Evolutionary conservation across 2,113 vertebrate species (phyloP).

Genomic region (Setophaga coronata): DNA sequence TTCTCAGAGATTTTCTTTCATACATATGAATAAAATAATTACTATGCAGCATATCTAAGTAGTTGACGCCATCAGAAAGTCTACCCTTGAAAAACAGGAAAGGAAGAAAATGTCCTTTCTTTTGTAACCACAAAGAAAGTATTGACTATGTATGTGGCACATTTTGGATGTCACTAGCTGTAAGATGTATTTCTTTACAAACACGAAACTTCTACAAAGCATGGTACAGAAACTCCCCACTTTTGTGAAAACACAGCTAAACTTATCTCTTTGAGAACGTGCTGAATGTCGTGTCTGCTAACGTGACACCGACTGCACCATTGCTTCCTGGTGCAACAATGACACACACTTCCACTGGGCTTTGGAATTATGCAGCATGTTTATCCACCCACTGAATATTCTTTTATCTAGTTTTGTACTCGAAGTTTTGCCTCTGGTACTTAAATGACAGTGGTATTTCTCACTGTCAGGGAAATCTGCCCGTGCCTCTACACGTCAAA

Average conservation of each 20-base stretch:
- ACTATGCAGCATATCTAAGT: conserved; percentile 39
- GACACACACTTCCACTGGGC: neutral
- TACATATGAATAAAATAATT: conserved; percentile 34
- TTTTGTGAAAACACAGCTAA: neutral
- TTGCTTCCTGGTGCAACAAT: neutral
- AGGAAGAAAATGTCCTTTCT: conserved; percentile 10
- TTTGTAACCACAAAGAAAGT: neutral
- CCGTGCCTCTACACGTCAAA: neutral
- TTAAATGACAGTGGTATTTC: neutral
- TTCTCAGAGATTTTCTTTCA: conserved; percentile 1
- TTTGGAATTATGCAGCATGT: neutral
- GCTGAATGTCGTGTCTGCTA: neutral
- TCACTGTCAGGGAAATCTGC: neutral
- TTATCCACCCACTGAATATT: neutral
- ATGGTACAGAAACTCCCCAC: neutral
- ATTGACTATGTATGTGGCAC: neutral
- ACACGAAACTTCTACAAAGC: neutral
- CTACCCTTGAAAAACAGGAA: conserved; percentile 27
- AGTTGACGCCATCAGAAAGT: neutral
- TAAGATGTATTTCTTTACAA: neutral
- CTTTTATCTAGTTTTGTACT: neutral
- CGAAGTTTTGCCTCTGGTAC: neutral
- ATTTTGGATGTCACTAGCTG: neutral
- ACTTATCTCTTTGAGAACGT: neutral
- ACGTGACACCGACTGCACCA: neutral